phyloP scores from a whole-genome alignment of 2,888 invertebrate genomes.

The Hoplodrina ambigua region DNA sequence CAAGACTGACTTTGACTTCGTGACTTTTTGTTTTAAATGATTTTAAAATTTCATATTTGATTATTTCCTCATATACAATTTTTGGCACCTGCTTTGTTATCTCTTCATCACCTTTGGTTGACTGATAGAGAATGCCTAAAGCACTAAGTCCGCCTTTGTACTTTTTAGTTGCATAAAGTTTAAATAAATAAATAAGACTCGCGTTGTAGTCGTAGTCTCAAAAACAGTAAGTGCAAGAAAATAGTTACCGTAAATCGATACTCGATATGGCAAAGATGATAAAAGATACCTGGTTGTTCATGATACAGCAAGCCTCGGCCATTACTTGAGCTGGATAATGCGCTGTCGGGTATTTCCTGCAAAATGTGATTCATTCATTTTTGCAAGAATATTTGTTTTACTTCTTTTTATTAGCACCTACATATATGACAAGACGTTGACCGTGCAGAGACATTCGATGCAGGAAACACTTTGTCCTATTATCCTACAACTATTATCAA shows the following conservation, averaged over 20 bases:
- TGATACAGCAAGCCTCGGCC: constrained; percentile 79
- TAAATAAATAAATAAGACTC: no score
- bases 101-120: no score
- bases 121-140: no score
- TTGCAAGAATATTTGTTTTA: constrained; percentile 24
- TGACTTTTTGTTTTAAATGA: no score
- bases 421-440: neutral
- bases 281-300: constrained; percentile 70
- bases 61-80: no score
- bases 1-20: no score
- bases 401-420: constrained; percentile 25
- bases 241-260: neutral
- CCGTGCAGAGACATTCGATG: neutral
- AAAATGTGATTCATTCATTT: constrained; percentile 64
- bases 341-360: constrained; percentile 82
- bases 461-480: neutral
- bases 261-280: neutral
- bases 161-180: no score
- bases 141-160: no score
- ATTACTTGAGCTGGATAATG: constrained; percentile 78
- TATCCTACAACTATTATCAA: no score
- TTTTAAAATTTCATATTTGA: no score
- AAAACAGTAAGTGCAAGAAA: neutral
- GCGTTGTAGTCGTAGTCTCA: neutral
- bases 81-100: no score